Conservation (phyloP, 2,113 vertebrate genomes). For the Benitochromis conjunctus region DNA sequence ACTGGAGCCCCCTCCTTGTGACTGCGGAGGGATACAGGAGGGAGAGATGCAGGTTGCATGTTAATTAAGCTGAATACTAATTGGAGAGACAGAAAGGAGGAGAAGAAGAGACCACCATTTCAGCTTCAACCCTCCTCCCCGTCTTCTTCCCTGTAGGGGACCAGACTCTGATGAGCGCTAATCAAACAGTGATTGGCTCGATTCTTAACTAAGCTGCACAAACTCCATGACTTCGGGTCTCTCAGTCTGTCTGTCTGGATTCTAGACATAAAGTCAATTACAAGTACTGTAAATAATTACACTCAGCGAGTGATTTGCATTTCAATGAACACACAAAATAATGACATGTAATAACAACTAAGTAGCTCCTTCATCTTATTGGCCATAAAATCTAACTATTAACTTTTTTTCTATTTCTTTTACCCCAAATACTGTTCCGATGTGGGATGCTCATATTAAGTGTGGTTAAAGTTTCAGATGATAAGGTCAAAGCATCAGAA, state of each 20-base stretch:
- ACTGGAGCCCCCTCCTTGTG: background rate
- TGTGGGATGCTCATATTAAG: background rate
- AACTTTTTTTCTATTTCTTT: background rate
- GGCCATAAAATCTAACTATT: background rate
- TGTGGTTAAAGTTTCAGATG: background rate
- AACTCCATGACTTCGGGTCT: background rate
- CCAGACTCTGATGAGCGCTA: slow-evolving; percentile 30
- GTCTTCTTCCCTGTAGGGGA: slow-evolving; percentile 23
- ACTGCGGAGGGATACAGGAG: slow-evolving; percentile 37
- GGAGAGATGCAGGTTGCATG: slow-evolving; percentile 61
- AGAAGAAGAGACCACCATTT: background rate
- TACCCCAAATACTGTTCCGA: background rate
- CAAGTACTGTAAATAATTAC: background rate
- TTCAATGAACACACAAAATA: background rate
- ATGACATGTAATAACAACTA: background rate
- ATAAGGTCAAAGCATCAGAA: background rate
- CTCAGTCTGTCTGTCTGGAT: background rate
- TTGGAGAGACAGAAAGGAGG: slow-evolving; percentile 33
- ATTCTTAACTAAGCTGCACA: background rate
- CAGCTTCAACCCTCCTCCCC: background rate
- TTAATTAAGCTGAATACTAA: slow-evolving; percentile 70
- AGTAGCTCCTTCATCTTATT: background rate
- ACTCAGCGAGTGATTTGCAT: background rate
- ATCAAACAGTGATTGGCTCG: slow-evolving; percentile 39
- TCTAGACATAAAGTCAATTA: background rate